Conservation (phyloP, 2,113 vertebrate species). For the Hylia prasina region DNA sequence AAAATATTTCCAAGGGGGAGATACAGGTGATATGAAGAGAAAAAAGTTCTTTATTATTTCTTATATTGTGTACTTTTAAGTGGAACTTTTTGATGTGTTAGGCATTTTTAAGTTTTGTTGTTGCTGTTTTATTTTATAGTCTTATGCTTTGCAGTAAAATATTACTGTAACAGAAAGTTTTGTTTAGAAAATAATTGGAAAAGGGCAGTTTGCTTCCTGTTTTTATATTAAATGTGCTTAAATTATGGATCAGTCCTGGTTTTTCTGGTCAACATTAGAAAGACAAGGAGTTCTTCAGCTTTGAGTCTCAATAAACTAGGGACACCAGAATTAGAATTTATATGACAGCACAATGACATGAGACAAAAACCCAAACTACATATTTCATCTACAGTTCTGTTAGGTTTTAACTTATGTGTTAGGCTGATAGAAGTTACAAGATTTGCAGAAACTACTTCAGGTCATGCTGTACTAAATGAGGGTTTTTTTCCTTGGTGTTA, state of each 20-base stretch:
- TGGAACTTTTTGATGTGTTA: background rate
- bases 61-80: background rate
- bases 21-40: background rate
- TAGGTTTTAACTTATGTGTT: background rate
- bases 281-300: background rate
- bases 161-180: background rate
- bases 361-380: fast-evolving
- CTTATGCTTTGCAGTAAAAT: background rate
- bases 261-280: background rate
- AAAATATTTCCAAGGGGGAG: background rate
- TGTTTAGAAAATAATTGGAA: background rate
- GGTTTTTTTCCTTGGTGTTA: background rate
- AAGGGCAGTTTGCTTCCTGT: background rate
- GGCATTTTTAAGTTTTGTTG: background rate
- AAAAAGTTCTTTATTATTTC: background rate
- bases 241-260: background rate
- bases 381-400: background rate
- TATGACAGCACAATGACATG: background rate
- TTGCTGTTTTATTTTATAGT: background rate
- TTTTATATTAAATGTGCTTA: background rate
- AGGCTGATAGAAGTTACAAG: background rate
- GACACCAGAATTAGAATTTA: background rate
- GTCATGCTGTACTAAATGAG: background rate
- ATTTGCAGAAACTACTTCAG: background rate
- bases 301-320: background rate